Percentiles rank a stretch among this genome's conserved stretches.
Evolutionary conservation across 35 echinoderm and acorn worm species (phyloP).

Genomic region (Amphiura filiformis): DNA sequence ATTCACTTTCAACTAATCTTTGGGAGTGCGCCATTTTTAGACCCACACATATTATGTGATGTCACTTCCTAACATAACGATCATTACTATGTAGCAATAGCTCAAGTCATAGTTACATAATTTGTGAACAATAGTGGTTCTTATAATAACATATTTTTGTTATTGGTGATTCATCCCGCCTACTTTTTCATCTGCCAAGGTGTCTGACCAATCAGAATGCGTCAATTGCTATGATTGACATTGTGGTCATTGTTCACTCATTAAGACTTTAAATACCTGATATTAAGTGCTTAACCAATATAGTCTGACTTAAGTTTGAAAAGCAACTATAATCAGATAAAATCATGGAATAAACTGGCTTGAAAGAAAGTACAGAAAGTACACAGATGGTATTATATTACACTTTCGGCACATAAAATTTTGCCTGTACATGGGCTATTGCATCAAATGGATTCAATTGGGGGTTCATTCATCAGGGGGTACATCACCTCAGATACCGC

Average conservation of each 20-base stretch:
- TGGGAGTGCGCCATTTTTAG: background rate
- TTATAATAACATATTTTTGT: background rate
- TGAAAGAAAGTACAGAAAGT: too few relatives aligned
- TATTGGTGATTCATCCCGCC: background rate
- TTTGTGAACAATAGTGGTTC: background rate
- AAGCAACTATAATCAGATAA: too few relatives aligned
- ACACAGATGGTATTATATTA: too few relatives aligned
- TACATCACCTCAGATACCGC: too few relatives aligned
- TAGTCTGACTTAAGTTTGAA: too few relatives aligned
- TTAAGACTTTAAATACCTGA: background rate
- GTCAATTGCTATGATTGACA: background rate
- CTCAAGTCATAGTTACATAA: background rate
- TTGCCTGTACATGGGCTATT: too few relatives aligned
- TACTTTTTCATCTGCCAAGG: background rate
- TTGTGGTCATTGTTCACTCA: background rate
- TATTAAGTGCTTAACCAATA: conserved; percentile 1
- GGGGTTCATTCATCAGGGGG: too few relatives aligned
- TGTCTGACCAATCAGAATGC: background rate
- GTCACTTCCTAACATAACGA: background rate
- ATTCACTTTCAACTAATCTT: conserved; percentile 3
- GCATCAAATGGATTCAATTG: too few relatives aligned
- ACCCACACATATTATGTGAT: background rate
- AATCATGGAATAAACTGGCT: too few relatives aligned
- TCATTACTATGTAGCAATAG: background rate
- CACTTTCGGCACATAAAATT: too few relatives aligned